A percentile compares a stretch with the other conserved stretches of the same genome.
Conservation (phyloP, 2,888 invertebrate species). For the Pristionchus fissidentatus region DNA sequence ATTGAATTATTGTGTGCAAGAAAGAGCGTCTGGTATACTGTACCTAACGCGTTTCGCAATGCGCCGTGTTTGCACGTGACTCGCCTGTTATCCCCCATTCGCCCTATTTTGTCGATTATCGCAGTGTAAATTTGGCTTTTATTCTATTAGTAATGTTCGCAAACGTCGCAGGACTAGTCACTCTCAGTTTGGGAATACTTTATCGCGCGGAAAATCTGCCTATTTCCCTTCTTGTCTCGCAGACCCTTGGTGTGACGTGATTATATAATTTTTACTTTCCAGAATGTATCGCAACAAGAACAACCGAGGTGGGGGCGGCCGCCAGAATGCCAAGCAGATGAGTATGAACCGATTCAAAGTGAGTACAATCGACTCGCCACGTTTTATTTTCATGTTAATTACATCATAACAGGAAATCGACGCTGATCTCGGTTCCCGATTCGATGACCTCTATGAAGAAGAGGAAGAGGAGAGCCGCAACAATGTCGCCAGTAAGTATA, state of each 20-base stretch:
- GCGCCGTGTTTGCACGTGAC: too few relatives aligned
- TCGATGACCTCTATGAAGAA: slow-evolving; percentile 66
- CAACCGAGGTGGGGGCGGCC: slow-evolving; percentile 45
- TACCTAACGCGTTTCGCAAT: too few relatives aligned
- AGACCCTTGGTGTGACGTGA: not conserved
- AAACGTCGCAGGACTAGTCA: too few relatives aligned
- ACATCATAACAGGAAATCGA: slow-evolving; percentile 54
- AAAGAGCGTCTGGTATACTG: too few relatives aligned
- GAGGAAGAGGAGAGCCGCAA: slow-evolving; percentile 54
- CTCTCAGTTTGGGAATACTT: not conserved
- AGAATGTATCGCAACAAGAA: slow-evolving; percentile 29
- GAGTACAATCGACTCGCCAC: not conserved
- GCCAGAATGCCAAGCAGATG: slow-evolving; percentile 60
- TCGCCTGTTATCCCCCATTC: too few relatives aligned
- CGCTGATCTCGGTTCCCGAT: slow-evolving; percentile 65
- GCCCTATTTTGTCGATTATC: too few relatives aligned
- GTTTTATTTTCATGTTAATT: not conserved
- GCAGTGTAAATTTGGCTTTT: too few relatives aligned
- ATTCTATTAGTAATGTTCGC: too few relatives aligned
- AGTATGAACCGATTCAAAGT: slow-evolving; percentile 56
- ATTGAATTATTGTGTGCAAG: too few relatives aligned
- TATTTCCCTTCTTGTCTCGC: not conserved
- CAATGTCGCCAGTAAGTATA: slow-evolving; percentile 37
- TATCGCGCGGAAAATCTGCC: not conserved
- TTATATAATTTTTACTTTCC: not conserved